These are phyloP conservation scores for Augochlora pura DNA, from an alignment of 1,140 invertebrate species.

Conservation along the genomic window DNA sequence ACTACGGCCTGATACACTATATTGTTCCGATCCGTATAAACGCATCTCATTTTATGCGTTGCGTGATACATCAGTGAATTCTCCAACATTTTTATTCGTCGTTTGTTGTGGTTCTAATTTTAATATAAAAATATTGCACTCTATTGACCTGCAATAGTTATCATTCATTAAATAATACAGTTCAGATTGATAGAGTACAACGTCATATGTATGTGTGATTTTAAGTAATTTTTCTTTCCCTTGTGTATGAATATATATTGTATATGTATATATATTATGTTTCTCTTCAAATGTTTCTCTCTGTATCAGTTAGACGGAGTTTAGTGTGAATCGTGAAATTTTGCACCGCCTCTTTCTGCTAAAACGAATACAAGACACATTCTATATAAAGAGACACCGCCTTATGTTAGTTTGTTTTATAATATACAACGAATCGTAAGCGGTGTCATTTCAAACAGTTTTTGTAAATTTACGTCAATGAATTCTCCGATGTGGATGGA, in stretches of 20 bases:
- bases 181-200: constrained; percentile 51
- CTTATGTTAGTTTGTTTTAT: constrained; percentile 52
- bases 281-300: background rate
- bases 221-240: constrained; percentile 22
- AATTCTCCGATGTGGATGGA: constrained; percentile 65
- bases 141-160: constrained; percentile 54
- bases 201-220: constrained; percentile 34
- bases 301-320: background rate
- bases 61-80: constrained; percentile 33
- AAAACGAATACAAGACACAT: constrained; percentile 48
- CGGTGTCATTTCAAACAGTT: constrained; percentile 43
- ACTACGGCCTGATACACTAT: constrained; percentile 37
- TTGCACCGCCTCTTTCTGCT: constrained; percentile 62
- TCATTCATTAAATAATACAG: constrained; percentile 43
- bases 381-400: constrained; percentile 46
- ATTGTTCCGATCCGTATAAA: constrained; percentile 32
- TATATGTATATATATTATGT: constrained; percentile 5
- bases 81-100: constrained; percentile 41
- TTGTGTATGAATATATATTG: constrained; percentile 5
- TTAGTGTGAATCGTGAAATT: constrained; percentile 44
- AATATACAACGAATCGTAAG: constrained; percentile 52
- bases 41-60: constrained; percentile 8
- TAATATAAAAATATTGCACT: constrained; percentile 64
- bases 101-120: constrained; percentile 31
- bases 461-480: constrained; percentile 63